Base-by-base conservation (phyloP, 2,797 vertebrate species). In the Botia almorhae region DNA sequence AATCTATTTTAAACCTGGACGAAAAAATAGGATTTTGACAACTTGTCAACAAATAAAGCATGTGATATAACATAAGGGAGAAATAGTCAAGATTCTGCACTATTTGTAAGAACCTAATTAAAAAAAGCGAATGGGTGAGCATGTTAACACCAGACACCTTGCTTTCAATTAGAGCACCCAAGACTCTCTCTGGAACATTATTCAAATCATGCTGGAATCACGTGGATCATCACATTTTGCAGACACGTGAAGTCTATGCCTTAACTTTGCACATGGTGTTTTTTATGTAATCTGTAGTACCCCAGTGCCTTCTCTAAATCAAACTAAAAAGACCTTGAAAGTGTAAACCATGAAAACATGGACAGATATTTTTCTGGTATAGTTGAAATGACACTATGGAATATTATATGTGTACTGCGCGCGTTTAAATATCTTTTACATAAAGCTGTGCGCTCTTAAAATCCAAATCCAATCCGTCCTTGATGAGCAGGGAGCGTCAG, bases 351-450 rank as follows among this genome's bases (percentile, higher is more conserved):
- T 43, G 14, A 43, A 68, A 23, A 17, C 68, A 51, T 36, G 53
- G 64, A 51, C 43, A 69, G 46, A 70, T 14, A 10, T 10, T 76
- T 82, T 36, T 0, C 43, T 55, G 73, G 43, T 68, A 65, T 50
- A 53, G 23, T 68, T 1, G n/a, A 63, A 72, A 60, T 73, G 61
- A 64, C 12, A 16, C 16, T 39, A 12, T 21, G 23, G 23, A 58
- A 56, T 72, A 11, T 36, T n/a, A 33, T n/a, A 33, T 33, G 33
- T 33, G 33, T 50, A 63, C 16, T 74, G 17, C 12, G 39, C 39
- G 33, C 48, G 56, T 63, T n/a, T 77, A 10, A 81, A 33, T 79
- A 53, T 60, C 1, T 48, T 43, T 76, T 51, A 43, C 50, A 68
- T 19, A 7, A 76, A 7, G 69, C 50, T 39, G 8, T 53, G 21